Conservation (phyloP, 2,113 vertebrate genomes). For the Nicator chloris region DNA sequence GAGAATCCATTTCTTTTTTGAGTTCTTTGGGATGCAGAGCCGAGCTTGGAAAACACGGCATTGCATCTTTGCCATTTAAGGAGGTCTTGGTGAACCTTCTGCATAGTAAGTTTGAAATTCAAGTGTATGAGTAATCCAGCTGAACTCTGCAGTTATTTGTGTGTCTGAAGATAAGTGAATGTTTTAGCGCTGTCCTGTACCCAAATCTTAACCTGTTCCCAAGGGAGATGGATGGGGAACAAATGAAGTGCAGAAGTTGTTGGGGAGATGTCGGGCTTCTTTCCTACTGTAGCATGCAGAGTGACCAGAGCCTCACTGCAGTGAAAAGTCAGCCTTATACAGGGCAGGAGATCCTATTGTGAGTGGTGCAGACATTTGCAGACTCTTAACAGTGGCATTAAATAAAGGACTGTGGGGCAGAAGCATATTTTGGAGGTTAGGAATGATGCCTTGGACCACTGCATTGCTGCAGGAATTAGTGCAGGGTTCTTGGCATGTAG, state of each 20-base stretch:
- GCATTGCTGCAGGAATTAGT: fast-evolving
- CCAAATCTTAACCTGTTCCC: background rate
- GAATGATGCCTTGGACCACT: background rate
- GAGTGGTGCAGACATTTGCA: background rate
- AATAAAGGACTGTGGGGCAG: background rate
- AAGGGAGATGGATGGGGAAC: background rate
- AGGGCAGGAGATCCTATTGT: background rate
- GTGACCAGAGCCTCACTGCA: background rate
- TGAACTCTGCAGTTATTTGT: background rate
- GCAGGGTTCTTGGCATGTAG: fast-evolving
- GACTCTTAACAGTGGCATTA: background rate
- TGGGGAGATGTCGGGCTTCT: background rate
- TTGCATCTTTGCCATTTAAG: slow-evolving; percentile 53
- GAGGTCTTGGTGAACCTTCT: slow-evolving; percentile 17
- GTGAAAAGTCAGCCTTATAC: background rate
- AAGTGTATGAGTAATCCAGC: slow-evolving; percentile 41
- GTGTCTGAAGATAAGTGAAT: background rate
- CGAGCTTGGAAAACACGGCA: background rate
- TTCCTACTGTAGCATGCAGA: background rate
- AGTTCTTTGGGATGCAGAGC: background rate
- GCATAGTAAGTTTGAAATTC: slow-evolving; percentile 20
- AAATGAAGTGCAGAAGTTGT: background rate
- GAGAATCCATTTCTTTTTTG: background rate
- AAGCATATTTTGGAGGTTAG: background rate
- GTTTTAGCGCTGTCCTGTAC: background rate